Base-by-base conservation (phyloP, 2,113 vertebrate species). In the Lathamus discolor region DNA sequence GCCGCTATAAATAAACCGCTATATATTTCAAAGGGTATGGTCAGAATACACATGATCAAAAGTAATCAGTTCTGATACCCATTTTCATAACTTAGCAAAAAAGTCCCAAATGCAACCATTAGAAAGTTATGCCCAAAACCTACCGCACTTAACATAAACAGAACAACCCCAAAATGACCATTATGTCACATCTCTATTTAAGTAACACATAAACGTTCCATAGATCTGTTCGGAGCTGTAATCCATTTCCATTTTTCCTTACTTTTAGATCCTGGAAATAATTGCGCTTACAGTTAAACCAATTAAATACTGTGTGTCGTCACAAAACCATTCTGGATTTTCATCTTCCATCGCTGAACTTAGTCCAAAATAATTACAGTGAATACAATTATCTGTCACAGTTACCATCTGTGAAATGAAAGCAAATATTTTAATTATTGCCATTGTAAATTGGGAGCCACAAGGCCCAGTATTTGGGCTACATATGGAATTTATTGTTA, bases 371-470 rank as follows among this genome's bases (percentile, higher is more conserved):
- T 96, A 96, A 96, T 96, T 95, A 88, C 81, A 90, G 27, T 16
- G 24, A 84, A 95, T 54, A 79, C 63, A 93, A 93, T 97, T 79
- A 93, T 79, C 96, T 93, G 64, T 74, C 83, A 61, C 41, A 86
- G 76, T 43, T 81, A 85, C 95, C 96, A 97, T 96, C 93, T 96
- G 96, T 69, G 94, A 81, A 62, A 88, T 70, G 81, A 96, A 95
- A 95, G 57, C 27, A 80, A 95, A 94, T 41, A 91, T 86, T 95
- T 96, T 92, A 93, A 95, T 96, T 96, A 97, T 79, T 94, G 72
- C 46, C 68, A 93, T 68, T 91, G 72, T 92, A 95, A 93, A 82
- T 88, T 83, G 81, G n/a, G 89, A 86, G 68, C 66, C 37, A 74
- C 46, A 93, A 92, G 93, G 69, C 91, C 20, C 59, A 74, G 27